Conservation (phyloP, 1,140 invertebrate genomes). For the Tribolium madens region DNA sequence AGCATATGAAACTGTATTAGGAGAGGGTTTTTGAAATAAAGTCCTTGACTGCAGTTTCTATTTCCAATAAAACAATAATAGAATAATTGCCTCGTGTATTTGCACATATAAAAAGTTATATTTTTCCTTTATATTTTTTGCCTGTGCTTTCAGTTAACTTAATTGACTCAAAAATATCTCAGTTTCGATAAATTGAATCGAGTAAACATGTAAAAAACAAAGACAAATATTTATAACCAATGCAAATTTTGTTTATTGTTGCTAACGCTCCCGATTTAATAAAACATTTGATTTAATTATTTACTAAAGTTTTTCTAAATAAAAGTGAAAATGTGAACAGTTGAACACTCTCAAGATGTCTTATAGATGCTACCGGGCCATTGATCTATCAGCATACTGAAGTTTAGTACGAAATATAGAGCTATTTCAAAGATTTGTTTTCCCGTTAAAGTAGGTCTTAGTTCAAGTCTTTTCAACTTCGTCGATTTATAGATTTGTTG, state of each 20-base stretch:
- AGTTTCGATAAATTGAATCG: not conserved
- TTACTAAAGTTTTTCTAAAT: not conserved
- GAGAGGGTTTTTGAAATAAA: too few species aligned
- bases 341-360: not conserved
- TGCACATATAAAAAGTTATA: not conserved
- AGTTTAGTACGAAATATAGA: not conserved
- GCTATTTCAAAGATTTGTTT: not conserved
- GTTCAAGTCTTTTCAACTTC: not conserved
- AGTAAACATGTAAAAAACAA: not conserved
- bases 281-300: not conserved
- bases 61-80: not conserved
- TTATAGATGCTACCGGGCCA: not conserved
- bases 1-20: too few species aligned
- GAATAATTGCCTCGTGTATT: not conserved
- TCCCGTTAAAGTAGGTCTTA: not conserved
- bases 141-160: not conserved
- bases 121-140: not conserved
- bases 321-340: not conserved
- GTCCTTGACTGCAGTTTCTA: not conserved
- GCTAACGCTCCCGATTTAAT: not conserved
- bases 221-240: not conserved
- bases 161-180: not conserved
- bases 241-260: not conserved
- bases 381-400: not conserved
- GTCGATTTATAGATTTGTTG: not conserved